phyloP scores from a whole-genome alignment of 2,113 vertebrate species.

The Glaucomys volans region DNA sequence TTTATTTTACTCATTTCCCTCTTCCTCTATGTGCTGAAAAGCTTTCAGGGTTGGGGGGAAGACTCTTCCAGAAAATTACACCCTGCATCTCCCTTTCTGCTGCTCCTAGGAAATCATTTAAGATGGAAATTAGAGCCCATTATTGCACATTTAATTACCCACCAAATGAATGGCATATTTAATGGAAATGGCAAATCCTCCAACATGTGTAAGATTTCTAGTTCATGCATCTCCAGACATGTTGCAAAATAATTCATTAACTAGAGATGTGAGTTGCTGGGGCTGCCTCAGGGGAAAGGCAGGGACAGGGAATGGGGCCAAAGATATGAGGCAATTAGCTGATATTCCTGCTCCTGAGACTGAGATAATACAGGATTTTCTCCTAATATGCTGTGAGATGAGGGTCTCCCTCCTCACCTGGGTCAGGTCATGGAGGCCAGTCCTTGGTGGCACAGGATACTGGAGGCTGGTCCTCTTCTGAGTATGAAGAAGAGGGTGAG shows the following conservation, averaged over 20 bases:
- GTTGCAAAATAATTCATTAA: constrained; percentile 77
- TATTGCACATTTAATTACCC: constrained; percentile 80
- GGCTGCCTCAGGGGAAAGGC: constrained; percentile 9
- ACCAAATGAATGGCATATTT: constrained; percentile 78
- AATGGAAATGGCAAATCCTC: constrained; percentile 78
- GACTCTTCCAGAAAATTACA: constrained; percentile 69
- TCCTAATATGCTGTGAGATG: background rate
- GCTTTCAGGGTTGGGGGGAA: background rate
- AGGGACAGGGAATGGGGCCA: background rate
- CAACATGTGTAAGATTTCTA: constrained; percentile 68
- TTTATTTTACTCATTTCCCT: constrained; percentile 37
- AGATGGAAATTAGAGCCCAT: constrained; percentile 81
- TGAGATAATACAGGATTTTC: background rate
- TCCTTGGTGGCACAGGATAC: background rate
- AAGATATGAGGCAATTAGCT: background rate
- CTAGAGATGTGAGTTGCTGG: background rate
- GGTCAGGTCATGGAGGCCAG: background rate
- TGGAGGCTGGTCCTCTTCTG: background rate
- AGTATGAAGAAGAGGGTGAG: background rate
- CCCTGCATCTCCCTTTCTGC: constrained; percentile 60
- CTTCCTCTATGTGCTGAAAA: constrained; percentile 34
- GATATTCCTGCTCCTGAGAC: background rate
- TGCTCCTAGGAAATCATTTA: constrained; percentile 75
- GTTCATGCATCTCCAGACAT: constrained; percentile 66
- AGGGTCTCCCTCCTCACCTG: background rate